phyloP scores from a whole-genome alignment of 2,797 vertebrate species.

The Crenuchus spilurus region DNA sequence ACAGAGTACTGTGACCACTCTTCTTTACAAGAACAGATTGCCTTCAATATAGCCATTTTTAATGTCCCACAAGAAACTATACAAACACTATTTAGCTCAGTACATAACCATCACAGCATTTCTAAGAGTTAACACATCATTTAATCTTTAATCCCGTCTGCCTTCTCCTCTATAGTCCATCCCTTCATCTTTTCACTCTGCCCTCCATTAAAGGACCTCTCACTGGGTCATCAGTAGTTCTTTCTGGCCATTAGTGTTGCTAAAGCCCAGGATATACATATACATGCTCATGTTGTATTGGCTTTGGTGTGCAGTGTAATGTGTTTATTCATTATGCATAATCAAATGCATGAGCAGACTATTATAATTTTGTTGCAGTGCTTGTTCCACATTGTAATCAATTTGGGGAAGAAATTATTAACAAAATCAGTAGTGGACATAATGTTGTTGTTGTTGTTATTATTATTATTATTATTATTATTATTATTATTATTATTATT shows the following conservation, averaged over 20 bases:
- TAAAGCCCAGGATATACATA: constrained; percentile 2
- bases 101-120: neutral
- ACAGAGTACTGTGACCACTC: constrained; percentile 57
- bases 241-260: neutral
- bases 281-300: constrained; percentile 20
- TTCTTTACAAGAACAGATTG: neutral
- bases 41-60: too few species aligned
- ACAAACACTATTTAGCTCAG: neutral
- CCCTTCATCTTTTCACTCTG: neutral
- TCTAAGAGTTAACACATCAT: neutral
- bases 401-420: too few species aligned
- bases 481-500: too few species aligned
- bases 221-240: neutral
- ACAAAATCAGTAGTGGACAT: too few species aligned
- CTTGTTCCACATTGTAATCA: constrained; percentile 33
- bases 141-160: constrained; percentile 1
- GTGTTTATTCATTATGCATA: constrained; percentile 23
- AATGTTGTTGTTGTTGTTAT: too few species aligned
- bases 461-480: too few species aligned
- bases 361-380: constrained; percentile 1
- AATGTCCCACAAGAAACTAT: too few species aligned
- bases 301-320: constrained; percentile 22
- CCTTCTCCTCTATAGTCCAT: neutral
- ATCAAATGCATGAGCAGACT: constrained; percentile 29
- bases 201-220: neutral